phyloP scores from a whole-genome alignment of 2,888 invertebrate genomes.

The Lasioglossum leucozonium region DNA sequence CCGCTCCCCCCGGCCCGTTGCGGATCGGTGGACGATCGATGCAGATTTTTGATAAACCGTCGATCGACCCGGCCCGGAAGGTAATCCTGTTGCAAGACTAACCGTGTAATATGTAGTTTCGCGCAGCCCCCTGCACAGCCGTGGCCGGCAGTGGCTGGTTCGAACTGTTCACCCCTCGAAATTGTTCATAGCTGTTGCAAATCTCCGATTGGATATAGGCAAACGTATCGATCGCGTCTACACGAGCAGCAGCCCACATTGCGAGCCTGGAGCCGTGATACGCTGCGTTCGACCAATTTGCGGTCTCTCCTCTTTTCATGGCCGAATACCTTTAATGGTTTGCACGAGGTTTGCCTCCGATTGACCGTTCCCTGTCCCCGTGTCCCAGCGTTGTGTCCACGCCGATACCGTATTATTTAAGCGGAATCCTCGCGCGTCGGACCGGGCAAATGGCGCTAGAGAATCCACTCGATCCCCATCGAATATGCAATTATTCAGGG shows the following conservation, averaged over 20 bases:
- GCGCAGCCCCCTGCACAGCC: background rate
- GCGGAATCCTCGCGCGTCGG: background rate
- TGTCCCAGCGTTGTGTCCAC: background rate
- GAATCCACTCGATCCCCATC: background rate
- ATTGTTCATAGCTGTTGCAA: slow-evolving; percentile 43
- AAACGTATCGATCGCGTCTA: slow-evolving; percentile 46
- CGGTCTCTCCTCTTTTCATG: slow-evolving; percentile 47
- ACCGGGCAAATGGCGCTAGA: background rate
- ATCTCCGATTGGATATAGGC: slow-evolving; percentile 38
- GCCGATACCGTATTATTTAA: background rate
- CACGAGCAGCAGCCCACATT: slow-evolving; percentile 11
- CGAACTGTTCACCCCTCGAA: background rate
- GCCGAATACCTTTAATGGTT: slow-evolving; percentile 44
- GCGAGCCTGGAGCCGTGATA: slow-evolving; percentile 12
- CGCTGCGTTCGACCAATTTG: slow-evolving; percentile 42
- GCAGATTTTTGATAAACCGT: slow-evolving; percentile 36
- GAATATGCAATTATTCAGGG: background rate
- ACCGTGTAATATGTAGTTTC: slow-evolving; percentile 22
- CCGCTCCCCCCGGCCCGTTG: too few species aligned
- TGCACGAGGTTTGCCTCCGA: slow-evolving; percentile 33
- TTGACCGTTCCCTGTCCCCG: slow-evolving; percentile 12
- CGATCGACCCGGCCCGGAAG: background rate
- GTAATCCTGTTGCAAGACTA: slow-evolving; percentile 29
- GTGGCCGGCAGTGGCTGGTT: background rate
- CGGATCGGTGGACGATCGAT: background rate